A percentile compares a stretch with the other conserved stretches of the same genome.
Evolutionary conservation across 2,113 vertebrate species (phyloP).

Genomic region (Columba janthina): DNA sequence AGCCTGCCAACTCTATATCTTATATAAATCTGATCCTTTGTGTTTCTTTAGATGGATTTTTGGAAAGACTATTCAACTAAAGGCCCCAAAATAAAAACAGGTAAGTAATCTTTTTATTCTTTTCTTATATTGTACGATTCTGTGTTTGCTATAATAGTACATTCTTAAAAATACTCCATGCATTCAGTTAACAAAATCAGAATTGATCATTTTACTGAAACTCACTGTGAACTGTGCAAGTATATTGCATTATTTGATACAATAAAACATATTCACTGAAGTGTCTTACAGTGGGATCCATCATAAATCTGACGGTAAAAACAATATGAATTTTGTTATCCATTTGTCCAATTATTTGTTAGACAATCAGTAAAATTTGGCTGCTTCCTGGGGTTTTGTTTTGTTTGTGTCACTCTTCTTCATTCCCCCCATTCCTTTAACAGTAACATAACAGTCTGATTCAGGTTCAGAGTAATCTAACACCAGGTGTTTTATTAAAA

Average conservation of each 20-base stretch:
- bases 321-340: not conserved
- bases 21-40: not conserved
- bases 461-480: not conserved
- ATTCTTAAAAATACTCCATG: not conserved
- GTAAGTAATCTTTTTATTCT: slow-evolving; percentile 67
- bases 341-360: not conserved
- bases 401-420: not conserved
- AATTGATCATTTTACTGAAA: not conserved
- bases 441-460: not conserved
- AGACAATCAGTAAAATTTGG: not conserved
- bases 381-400: not conserved
- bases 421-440: not conserved
- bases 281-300: not conserved
- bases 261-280: not conserved
- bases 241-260: not conserved
- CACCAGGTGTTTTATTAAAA: not conserved
- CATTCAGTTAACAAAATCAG: not conserved
- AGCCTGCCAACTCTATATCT: not conserved
- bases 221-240: not conserved
- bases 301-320: not conserved
- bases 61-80: slow-evolving; percentile 84
- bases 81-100: slow-evolving; percentile 63
- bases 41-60: slow-evolving; percentile 80
- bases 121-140: not conserved
- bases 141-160: not conserved